Percentiles rank a stretch among this genome's conserved stretches.
Evolutionary conservation across 2,888 invertebrate species (phyloP).

Genomic region (Timema cristinae): DNA sequence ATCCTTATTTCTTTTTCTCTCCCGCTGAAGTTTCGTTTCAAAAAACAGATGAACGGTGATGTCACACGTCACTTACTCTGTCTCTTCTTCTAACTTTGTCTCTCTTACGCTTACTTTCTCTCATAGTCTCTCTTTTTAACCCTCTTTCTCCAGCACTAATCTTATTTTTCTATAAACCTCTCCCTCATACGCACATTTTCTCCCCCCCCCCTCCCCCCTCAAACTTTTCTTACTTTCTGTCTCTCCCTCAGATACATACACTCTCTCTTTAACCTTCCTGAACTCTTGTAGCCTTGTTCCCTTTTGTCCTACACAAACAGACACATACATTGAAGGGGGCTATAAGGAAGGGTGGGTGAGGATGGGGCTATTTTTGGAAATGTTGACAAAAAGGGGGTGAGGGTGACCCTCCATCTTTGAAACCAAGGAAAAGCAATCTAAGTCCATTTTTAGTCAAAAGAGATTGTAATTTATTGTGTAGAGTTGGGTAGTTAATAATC

Average conservation of each 20-base stretch:
- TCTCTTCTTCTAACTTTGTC: conserved; percentile 20
- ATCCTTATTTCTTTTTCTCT: conserved; percentile 2
- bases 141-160: not conserved
- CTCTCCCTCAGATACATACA: conserved; percentile 19
- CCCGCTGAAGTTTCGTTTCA: conserved; percentile 8
- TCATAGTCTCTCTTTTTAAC: conserved; percentile 25
- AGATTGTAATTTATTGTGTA: no score
- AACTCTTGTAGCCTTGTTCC: no score
- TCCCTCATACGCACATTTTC: conserved; percentile 24
- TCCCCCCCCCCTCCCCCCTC: conserved; percentile 13
- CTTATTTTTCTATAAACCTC: not conserved
- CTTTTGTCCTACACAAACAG: no score
- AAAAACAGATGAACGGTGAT: not conserved
- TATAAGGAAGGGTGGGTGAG: no score
- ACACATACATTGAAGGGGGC: no score
- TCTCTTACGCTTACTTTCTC: conserved; percentile 29
- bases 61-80: conserved; percentile 9
- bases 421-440: no score
- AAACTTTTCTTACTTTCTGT: conserved; percentile 12
- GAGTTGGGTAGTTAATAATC: no score
- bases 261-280: conserved; percentile 28
- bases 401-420: no score
- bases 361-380: no score
- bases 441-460: no score
- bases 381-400: no score